Conservation (phyloP, 2,888 invertebrate species). For the Gibbula magus region DNA sequence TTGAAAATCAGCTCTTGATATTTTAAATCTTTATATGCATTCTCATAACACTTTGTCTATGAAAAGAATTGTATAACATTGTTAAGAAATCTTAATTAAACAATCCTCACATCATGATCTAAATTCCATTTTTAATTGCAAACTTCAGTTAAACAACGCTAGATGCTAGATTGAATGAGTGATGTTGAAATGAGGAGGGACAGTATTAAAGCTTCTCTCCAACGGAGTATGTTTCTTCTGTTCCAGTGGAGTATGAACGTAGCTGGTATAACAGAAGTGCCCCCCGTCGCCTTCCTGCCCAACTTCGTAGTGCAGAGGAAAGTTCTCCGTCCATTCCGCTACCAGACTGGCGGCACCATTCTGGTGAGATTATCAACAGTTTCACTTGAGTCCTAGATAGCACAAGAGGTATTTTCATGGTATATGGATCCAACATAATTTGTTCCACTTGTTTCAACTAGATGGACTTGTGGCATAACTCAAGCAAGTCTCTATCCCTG, state of each 20-base stretch:
- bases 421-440: no score
- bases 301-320: constrained; percentile 85
- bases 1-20: no score
- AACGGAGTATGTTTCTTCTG: neutral
- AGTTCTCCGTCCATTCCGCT: constrained; percentile 84
- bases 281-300: constrained; percentile 84
- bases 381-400: no score
- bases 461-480: no score
- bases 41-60: no score
- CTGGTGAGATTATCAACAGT: constrained; percentile 74
- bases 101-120: no score
- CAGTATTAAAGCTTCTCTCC: neutral
- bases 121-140: neutral
- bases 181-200: neutral
- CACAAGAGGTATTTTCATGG: no score
- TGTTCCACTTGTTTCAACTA: no score
- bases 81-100: no score
- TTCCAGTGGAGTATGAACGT: constrained; percentile 86
- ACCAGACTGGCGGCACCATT: constrained; percentile 86
- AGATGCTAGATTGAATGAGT: constrained; percentile 30
- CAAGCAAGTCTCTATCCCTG: no score
- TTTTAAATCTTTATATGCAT: no score
- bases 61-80: no score
- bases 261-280: constrained; percentile 87
- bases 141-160: neutral